Conservation (phyloP, 2,113 vertebrate genomes). For the Lophura nycthemera region DNA sequence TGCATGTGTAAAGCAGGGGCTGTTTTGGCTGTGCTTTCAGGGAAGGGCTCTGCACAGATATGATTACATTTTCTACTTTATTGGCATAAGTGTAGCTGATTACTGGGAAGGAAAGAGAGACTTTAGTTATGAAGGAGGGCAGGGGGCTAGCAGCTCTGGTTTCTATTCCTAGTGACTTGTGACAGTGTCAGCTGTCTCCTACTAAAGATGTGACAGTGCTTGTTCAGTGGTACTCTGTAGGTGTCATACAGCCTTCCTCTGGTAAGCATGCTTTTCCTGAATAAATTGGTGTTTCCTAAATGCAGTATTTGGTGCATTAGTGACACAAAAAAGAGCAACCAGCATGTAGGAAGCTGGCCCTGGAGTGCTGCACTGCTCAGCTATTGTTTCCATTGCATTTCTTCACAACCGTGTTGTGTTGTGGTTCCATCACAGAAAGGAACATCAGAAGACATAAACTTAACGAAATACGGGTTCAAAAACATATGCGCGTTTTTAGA, state of each 20-base stretch:
- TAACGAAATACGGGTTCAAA: neutral
- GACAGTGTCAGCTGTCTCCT: neutral
- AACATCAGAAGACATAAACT: neutral
- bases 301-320: neutral
- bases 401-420: neutral
- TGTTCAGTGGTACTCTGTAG: neutral
- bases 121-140: neutral
- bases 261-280: neutral
- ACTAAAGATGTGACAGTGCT: neutral
- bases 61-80: fast-evolving
- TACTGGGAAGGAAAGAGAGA: neutral
- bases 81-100: fast-evolving
- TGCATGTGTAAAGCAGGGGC: fast-evolving
- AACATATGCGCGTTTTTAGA: neutral
- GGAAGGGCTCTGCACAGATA: neutral
- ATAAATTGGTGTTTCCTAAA: neutral
- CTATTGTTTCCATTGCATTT: neutral
- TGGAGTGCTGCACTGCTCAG: neutral
- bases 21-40: neutral
- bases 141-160: neutral
- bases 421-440: neutral
- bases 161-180: neutral
- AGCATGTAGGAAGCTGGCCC: neutral
- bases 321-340: neutral
- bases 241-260: neutral